These are phyloP conservation scores for Drosophila bocqueti DNA, from an alignment of 1,140 invertebrate species.

Conservation along the genomic window DNA sequence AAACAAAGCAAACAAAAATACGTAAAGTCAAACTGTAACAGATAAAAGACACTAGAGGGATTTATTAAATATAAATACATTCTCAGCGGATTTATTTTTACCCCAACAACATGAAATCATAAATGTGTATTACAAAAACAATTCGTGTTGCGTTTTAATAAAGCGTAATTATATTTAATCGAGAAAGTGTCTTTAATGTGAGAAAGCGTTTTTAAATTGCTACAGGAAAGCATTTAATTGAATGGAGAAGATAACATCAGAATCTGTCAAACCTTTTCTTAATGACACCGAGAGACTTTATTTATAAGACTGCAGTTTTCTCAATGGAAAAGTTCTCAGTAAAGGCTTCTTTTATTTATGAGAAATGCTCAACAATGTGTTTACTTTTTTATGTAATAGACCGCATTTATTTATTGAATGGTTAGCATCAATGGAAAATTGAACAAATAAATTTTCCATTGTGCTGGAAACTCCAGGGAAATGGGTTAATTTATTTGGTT, in stretches of 20 bases:
- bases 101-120: background rate
- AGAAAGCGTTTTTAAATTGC: slow-evolving; percentile 15
- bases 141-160: slow-evolving; percentile 38
- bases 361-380: background rate
- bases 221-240: background rate
- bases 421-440: background rate
- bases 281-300: background rate
- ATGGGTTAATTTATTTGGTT: background rate
- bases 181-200: slow-evolving; percentile 10
- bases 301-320: background rate
- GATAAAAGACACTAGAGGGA: slow-evolving; percentile 12
- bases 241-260: slow-evolving; percentile 14
- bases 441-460: background rate
- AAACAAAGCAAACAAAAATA: slow-evolving; percentile 13
- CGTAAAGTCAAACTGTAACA: slow-evolving; percentile 10
- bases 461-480: background rate
- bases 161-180: slow-evolving; percentile 45
- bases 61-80: slow-evolving; percentile 14
- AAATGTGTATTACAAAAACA: slow-evolving; percentile 7
- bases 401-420: slow-evolving; percentile 2
- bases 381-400: background rate
- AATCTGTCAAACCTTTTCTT: background rate
- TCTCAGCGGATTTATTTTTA: slow-evolving; percentile 21
- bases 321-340: background rate
- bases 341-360: background rate